Base-by-base conservation (phyloP, 2,797 vertebrate genomes). In the Rhynchotus rufescens region DNA sequence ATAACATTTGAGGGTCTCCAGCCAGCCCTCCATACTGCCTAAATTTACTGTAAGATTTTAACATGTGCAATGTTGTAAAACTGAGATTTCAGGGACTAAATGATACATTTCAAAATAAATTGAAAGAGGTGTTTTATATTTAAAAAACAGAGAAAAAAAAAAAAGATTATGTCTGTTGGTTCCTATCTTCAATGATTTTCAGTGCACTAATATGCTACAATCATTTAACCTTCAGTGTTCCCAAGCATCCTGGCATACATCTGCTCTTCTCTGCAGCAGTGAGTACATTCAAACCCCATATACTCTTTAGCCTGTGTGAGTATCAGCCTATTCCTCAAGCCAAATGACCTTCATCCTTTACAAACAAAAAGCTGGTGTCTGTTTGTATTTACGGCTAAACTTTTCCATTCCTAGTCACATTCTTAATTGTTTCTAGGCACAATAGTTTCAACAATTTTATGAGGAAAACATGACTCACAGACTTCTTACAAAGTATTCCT, bases 391-490 rank as follows among this genome's bases (percentile, higher is more conserved):
- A 84, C 21, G 79, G 79, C 80, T 89, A 57, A 93, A 54, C 90
- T 92, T 74, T 92, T 92, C 92, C 94, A 90, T 88, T 51, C 80
- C 88, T 34, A 15, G 81, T 88, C 80, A 68, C 91, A 85, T 89
- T 86, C 86, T 77, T 86, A 71, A 90, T 94, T 94, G 92, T 93
- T 97, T 92, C 90, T 95, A 76, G 90, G 79, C 83, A 95, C 94
- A 94, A 94, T 47, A 47, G 68, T 89, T 90, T 90, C 86, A 93
- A 69, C 56, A 62, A 56, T 76, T 92, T 95, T n/a, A 77, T 9
- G 30, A 82, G 94, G 90, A 92, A 94, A 94, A 93, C 61, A 64
- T 88, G 93, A 95, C 66, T 95, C 95, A 91, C 23, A 10, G 22
- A 38, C 64, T 95, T 86, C 81, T 89, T 78, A 79, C 80, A 89